Evolutionary conservation across 2,888 invertebrate species (phyloP).

Genomic region (Dendrolimus houi): DNA sequence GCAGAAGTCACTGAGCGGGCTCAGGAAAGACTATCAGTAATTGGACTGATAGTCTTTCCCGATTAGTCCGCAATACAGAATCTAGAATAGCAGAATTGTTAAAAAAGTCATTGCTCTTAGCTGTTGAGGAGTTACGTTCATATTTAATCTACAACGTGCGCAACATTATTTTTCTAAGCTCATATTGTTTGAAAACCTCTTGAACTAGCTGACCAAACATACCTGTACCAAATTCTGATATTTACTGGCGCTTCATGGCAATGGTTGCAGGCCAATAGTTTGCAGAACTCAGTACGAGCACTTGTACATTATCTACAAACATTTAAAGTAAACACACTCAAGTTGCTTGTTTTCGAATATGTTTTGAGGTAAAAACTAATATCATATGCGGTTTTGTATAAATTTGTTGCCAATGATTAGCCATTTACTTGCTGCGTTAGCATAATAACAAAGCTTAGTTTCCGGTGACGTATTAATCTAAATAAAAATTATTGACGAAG

Average conservation of each 20-base stretch:
- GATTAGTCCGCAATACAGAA: too few relatives aligned
- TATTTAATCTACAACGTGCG: not conserved
- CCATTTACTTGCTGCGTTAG: too few relatives aligned
- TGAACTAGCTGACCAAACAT: slow-evolving; percentile 24
- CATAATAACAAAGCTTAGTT: too few relatives aligned
- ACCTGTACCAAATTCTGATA: slow-evolving; percentile 14
- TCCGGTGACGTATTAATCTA: too few relatives aligned
- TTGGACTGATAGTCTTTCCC: too few relatives aligned
- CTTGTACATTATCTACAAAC: slow-evolving; percentile 29
- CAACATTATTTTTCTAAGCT: slow-evolving; percentile 27
- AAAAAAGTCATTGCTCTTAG: not conserved
- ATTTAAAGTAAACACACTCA: slow-evolving; percentile 22
- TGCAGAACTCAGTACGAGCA: slow-evolving; percentile 16
- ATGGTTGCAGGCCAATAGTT: slow-evolving; percentile 16
- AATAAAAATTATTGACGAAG: too few relatives aligned
- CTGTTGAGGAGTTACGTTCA: not conserved
- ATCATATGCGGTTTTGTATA: not conserved
- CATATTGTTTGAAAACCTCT: slow-evolving; percentile 35
- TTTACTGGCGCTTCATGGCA: slow-evolving; percentile 12
- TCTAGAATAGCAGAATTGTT: not conserved
- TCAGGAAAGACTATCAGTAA: too few relatives aligned
- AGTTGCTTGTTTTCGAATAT: slow-evolving; percentile 9
- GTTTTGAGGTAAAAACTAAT: not conserved
- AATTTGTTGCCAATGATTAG: not conserved
- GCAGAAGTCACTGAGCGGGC: too few relatives aligned